These are phyloP conservation scores for Pelusios castaneus DNA, from an alignment of 2,113 vertebrate species.

Conservation along the genomic window DNA sequence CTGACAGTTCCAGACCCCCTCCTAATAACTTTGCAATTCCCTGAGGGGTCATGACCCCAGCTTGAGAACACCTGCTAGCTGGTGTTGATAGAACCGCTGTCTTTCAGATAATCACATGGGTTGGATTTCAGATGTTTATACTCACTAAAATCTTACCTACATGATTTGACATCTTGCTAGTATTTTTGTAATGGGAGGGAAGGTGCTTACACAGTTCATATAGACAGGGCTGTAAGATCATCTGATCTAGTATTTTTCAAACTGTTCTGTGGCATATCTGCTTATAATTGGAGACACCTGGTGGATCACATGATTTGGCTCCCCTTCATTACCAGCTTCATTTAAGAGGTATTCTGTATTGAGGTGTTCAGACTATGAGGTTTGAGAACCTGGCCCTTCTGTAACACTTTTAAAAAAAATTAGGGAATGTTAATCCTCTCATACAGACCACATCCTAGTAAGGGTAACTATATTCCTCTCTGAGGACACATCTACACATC, in stretches of 20 bases:
- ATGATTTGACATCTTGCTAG: not conserved
- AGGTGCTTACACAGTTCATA: not conserved
- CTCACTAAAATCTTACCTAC: not conserved
- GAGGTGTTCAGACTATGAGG: not conserved
- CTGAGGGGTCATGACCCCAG: too few species aligned
- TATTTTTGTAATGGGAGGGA: not conserved
- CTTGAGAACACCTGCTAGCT: not conserved
- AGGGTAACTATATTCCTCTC: not conserved
- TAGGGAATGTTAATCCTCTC: not conserved
- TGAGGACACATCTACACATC: too few species aligned
- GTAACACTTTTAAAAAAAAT: too few species aligned
- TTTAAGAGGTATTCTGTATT: too few species aligned
- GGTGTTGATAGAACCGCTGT: fast-evolving
- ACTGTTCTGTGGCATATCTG: not conserved
- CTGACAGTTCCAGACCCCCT: too few species aligned
- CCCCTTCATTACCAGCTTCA: too few species aligned
- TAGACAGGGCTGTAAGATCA: not conserved
- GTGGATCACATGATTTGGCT: too few species aligned
- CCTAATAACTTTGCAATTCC: too few species aligned
- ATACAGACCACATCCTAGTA: not conserved
- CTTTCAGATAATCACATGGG: not conserved
- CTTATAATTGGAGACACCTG: not conserved
- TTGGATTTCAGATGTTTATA: too few species aligned
- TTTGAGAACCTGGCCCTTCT: not conserved
- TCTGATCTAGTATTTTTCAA: not conserved